A percentile compares a stretch with the other conserved stretches of the same genome.
Evolutionary conservation across 2,888 invertebrate species (phyloP).

Genomic region (Hofmannophila pseudospretella): DNA sequence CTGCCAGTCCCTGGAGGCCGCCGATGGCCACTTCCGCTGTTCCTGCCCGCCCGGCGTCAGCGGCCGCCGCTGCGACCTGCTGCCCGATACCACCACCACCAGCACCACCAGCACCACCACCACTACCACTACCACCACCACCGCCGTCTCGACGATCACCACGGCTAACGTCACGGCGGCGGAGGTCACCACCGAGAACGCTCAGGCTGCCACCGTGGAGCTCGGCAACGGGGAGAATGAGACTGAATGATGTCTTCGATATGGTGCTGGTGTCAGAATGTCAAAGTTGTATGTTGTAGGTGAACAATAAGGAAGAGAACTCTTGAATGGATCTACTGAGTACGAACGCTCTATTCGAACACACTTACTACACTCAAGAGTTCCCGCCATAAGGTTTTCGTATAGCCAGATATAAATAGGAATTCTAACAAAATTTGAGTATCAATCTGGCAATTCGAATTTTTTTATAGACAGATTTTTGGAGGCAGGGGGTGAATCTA

Average conservation of each 20-base stretch:
- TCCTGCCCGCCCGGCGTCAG: conserved; percentile 85
- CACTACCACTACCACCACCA: conserved; percentile 10
- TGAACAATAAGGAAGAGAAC: no score
- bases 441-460: no score
- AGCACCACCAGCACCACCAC: conserved; percentile 9
- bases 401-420: no score
- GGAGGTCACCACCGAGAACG: conserved; percentile 10
- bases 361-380: no score
- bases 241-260: conserved; percentile 30
- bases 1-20: conserved; percentile 86
- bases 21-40: conserved; percentile 87
- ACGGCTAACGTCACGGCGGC: conserved; percentile 9
- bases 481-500: no score
- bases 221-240: conserved; percentile 48
- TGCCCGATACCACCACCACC: conserved; percentile 44
- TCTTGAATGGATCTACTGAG: no score
- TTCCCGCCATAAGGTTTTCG: no score
- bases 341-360: no score
- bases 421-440: no score
- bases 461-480: no score
- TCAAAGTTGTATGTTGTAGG: no score
- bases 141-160: conserved; percentile 10
- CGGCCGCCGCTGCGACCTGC: conserved; percentile 86
- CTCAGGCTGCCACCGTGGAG: conserved; percentile 21
- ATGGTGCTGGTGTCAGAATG: no score